phyloP scores from a whole-genome alignment of 2,113 vertebrate species.

The Campylomormyrus tamandua region DNA sequence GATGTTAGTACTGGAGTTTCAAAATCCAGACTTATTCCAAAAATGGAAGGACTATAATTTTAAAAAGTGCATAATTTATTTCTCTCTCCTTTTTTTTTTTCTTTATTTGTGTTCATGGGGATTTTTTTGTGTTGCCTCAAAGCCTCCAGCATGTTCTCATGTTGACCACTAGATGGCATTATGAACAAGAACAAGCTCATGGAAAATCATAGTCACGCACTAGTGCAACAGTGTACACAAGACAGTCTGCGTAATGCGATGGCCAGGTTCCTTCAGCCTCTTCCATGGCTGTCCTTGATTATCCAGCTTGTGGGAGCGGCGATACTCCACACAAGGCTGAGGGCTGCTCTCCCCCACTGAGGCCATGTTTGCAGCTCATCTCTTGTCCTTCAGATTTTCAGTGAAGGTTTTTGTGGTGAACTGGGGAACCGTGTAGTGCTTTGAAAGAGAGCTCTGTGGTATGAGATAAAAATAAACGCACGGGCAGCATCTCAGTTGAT shows the following conservation, averaged over 20 bases:
- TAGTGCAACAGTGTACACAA: background rate
- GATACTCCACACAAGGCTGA: background rate
- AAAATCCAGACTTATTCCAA: background rate
- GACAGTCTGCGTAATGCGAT: background rate
- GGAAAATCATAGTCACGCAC: background rate
- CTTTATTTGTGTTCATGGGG: background rate
- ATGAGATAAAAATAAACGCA: background rate
- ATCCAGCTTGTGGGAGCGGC: background rate
- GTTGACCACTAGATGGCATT: slow-evolving; percentile 15
- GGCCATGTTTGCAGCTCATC: background rate
- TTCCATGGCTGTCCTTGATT: background rate
- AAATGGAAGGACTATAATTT: background rate
- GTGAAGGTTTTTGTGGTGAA: background rate
- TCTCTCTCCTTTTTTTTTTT: background rate
- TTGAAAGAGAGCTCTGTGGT: background rate
- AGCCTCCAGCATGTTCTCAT: background rate
- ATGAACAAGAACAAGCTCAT: background rate
- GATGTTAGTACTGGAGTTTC: background rate
- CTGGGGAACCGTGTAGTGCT: background rate
- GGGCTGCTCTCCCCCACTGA: background rate
- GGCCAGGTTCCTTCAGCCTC: background rate
- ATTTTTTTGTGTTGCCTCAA: background rate
- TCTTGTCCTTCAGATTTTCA: background rate
- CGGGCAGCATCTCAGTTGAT: background rate
- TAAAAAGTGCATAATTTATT: background rate